phyloP scores from a whole-genome alignment of 1,140 invertebrate species.

The Riptortus pedestris region DNA sequence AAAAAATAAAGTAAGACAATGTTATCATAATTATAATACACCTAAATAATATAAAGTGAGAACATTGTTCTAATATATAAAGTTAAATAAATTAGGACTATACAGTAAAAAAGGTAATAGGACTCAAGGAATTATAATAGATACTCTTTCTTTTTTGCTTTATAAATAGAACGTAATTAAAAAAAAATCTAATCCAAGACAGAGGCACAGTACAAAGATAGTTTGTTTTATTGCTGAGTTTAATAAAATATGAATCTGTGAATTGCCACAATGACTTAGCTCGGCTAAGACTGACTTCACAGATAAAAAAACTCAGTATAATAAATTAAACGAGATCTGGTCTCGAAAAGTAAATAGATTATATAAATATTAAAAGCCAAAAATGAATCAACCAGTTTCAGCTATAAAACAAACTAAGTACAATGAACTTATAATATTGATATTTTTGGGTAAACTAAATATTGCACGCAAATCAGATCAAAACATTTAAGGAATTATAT shows the following conservation, averaged over 20 bases:
- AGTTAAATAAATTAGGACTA: slow-evolving; percentile 17
- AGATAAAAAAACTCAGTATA: background rate
- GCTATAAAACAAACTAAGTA: too few relatives aligned
- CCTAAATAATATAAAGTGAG: background rate
- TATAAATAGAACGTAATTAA: background rate
- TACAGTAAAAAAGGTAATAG: slow-evolving; percentile 16
- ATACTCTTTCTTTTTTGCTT: background rate
- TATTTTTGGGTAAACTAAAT: background rate
- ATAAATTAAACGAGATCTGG: background rate
- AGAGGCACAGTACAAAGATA: background rate
- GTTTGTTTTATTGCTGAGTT: too few relatives aligned
- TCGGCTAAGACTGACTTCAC: background rate
- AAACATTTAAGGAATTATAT: background rate
- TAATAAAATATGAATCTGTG: too few relatives aligned
- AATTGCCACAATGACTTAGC: background rate
- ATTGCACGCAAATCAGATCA: background rate
- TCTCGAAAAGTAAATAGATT: background rate
- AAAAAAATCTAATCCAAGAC: background rate
- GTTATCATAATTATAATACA: slow-evolving; percentile 3
- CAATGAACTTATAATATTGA: too few relatives aligned
- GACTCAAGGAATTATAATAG: slow-evolving; percentile 2
- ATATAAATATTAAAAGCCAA: background rate
- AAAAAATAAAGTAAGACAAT: slow-evolving; percentile 8
- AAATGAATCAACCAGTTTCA: too few relatives aligned
- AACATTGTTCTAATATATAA: background rate